Evolutionary conservation across 2,888 invertebrate genomes (phyloP), one percentile per base, ranked within the genome.

Genomic region (Caenorhabditis angaria): DNA sequence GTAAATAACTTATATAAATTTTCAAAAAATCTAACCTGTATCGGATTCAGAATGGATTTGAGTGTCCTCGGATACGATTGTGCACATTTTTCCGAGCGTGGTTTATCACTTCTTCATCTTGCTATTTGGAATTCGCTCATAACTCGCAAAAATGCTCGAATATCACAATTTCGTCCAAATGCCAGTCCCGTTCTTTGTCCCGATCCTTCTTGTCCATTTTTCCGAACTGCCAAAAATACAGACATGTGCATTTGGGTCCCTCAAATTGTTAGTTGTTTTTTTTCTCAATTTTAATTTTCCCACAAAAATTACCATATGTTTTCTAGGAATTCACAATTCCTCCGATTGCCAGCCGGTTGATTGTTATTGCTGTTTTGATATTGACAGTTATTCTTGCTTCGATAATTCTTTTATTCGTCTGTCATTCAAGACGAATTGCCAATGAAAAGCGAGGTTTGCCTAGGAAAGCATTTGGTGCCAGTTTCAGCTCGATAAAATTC

Each of bases 401-500:
- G 6, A 50, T 69, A 22, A 50, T 69, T 27, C 48, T 73, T 12
- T 47, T 55, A 12, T 69, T 60, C 60, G 63, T 71, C 6, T 78
- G 78, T 57, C 65, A 70, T 12, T 67, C 69, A 24, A 53, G 68
- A 48, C 55, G 70, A 18, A 61, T 68, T 27, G 70, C 72, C 14
- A 61, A 69, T 14, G 74, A 69, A 56, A 73, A 65, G 56, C 41
- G 41, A 41, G 77, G 64, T 32, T 50, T 63, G 22, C 76, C 75
- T 1, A 66, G 68, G 10, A 69, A 80, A 63, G 73, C 81, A 6
- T 82, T 82, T 57, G 81, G 81, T 24, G 72, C 80, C 6, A 78
- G 73, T 48, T 82, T 82, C 65, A 80, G 80, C 29, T 79, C 79
- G 12, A 80, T 82, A 51, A 76, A 76, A 61, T 82, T 82, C 54